Evolutionary conservation across 1,140 invertebrate species (phyloP), one percentile per base, ranked within the genome.

Genomic region (Aphidius gifuensis): DNA sequence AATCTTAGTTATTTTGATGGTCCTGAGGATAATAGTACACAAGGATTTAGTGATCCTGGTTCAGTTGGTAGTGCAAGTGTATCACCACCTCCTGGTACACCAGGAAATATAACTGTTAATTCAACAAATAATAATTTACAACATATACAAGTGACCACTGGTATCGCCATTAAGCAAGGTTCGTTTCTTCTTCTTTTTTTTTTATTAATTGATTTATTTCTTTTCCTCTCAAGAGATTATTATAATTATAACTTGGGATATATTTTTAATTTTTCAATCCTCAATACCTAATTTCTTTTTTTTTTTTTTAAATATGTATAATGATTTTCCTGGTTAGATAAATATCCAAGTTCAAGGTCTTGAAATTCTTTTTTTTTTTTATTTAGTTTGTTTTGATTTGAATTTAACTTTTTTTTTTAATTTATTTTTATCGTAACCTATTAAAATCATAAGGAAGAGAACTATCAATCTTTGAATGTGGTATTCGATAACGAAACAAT

Each of bases 1-100:
- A 90, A 90, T 81, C 81, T 90, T 70, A 86, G 88, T 80, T 91
- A 90, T 80, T 91, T 91, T 80, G 88, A 90, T 79, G 83, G 82
- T 42, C 84, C 86, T 43, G 86, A 86, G 72, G 86, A 86, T 71
- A 84, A 84, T 68, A 87, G 83, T 68, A 85, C 83, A 6, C 85
- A 86, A 70, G 87, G 86, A 53, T 88, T 87, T 80, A 86, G 86
- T 73, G 87, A 88, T 71, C 84, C 85, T 38, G 86, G 84, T 55
- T 87, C 87, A 58, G 85, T 87, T 54, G 86, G 84, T 60, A 87
- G 87, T 46, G 80, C 81, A 48, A 84, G 83, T 55, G 83, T 82
- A 43, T 83, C 84, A 47, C 84, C 83, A 43, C 85, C 85, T 55
- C 79, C 79, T 11, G 79, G 77, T 5, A 76, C 77, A 44, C 74